These are phyloP conservation scores for Chymomyza caudatula DNA, from an alignment of 2,888 invertebrate genomes.

Conservation along the genomic window DNA sequence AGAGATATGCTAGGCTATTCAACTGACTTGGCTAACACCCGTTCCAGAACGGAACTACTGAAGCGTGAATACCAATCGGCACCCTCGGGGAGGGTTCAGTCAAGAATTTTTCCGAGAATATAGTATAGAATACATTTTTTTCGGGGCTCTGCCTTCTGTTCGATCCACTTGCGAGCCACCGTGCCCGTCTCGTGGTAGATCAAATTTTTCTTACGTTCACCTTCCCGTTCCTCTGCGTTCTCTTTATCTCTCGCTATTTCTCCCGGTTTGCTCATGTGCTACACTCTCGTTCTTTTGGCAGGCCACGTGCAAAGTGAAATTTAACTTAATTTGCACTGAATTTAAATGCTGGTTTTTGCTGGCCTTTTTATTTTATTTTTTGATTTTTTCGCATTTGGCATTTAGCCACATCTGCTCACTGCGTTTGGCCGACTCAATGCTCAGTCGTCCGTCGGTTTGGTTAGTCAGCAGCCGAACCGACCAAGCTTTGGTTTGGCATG, in stretches of 20 bases:
- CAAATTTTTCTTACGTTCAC: no score
- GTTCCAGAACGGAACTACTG: no score
- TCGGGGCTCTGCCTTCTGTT: no score
- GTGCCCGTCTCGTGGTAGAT: no score
- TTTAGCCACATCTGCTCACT: neutral
- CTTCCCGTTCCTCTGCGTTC: no score
- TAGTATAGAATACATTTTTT: no score
- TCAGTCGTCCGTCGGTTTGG: neutral
- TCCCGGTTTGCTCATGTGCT: neutral
- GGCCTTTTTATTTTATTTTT: neutral
- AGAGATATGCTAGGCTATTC: no score
- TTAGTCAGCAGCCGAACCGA: neutral
- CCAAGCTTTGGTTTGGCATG: neutral
- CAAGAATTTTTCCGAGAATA: no score
- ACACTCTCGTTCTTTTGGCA: neutral
- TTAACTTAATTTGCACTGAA: constrained; percentile 15
- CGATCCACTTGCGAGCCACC: no score
- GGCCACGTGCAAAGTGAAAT: constrained; percentile 14
- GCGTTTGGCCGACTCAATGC: neutral
- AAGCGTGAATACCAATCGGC: no score
- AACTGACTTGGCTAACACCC: no score
- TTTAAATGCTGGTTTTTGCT: neutral
- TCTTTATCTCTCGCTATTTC: neutral
- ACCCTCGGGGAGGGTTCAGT: no score
- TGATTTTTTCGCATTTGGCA: neutral